Percentiles rank a stretch among this genome's conserved stretches.
phyloP scores from a whole-genome alignment of 2,888 invertebrate genomes.

The Psylliodes chrysocephalus region DNA sequence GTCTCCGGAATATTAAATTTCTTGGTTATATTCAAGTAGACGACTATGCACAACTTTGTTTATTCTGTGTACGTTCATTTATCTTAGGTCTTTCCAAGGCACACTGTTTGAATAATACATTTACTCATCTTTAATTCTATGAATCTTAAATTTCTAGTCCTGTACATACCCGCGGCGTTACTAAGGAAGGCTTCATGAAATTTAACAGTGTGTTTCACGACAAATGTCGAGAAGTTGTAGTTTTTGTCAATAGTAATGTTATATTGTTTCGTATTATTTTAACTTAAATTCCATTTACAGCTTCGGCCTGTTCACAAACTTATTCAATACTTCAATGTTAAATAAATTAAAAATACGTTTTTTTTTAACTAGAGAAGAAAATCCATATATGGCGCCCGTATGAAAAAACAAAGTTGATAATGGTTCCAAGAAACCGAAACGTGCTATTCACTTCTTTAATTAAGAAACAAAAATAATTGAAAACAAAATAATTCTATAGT shows the following conservation, averaged over 20 bases:
- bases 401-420: too few relatives aligned
- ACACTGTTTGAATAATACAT: slow-evolving; percentile 62
- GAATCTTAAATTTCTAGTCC: slow-evolving; percentile 61
- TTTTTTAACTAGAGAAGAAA: too few relatives aligned
- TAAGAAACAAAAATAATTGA: too few relatives aligned
- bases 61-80: slow-evolving; percentile 58
- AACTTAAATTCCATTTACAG: too few relatives aligned
- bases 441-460: too few relatives aligned
- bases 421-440: too few relatives aligned
- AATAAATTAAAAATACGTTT: too few relatives aligned
- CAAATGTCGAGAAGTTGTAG: slow-evolving; percentile 21
- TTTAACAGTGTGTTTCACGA: slow-evolving; percentile 39
- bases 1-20: slow-evolving; percentile 41
- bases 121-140: slow-evolving; percentile 64
- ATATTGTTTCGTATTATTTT: too few relatives aligned
- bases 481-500: too few relatives aligned
- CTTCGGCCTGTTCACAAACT: too few relatives aligned
- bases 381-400: too few relatives aligned
- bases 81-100: slow-evolving; percentile 62
- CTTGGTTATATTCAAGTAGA: slow-evolving; percentile 40
- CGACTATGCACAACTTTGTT: slow-evolving; percentile 54
- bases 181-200: slow-evolving; percentile 41
- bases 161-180: slow-evolving; percentile 41
- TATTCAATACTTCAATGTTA: too few relatives aligned
- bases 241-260: slow-evolving; percentile 29